Evolutionary conservation across 2,113 vertebrate species (phyloP).

Genomic region (Notarius lentiginosus): DNA sequence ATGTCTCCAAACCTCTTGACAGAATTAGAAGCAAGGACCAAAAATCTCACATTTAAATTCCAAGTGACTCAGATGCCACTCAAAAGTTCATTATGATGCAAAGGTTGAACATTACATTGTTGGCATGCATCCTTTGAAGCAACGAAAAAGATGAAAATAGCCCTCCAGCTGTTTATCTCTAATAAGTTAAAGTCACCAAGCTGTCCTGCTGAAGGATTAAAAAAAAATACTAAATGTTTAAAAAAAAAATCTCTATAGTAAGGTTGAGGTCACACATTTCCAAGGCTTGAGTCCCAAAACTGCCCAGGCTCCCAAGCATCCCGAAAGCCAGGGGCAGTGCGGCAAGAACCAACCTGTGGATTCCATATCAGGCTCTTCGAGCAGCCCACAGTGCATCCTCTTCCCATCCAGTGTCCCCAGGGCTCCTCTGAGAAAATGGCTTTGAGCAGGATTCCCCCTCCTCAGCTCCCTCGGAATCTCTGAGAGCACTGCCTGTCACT

Average conservation of each 20-base stretch:
- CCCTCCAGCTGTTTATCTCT: conserved; percentile 29
- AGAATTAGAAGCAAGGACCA: neutral
- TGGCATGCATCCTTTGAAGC: conserved; percentile 24
- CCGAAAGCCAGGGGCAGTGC: conserved; percentile 39
- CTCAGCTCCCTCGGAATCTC: conserved; percentile 65
- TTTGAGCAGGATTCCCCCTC: conserved; percentile 68
- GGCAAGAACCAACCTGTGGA: conserved; percentile 93
- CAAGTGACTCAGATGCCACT: conserved; percentile 10
- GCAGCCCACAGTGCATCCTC: conserved; percentile 98
- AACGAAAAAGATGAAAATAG: conserved; percentile 24
- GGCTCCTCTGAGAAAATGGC: conserved; percentile 81
- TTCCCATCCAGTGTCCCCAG: conserved; percentile 91
- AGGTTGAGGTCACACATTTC: conserved; percentile 40
- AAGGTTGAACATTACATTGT: conserved; percentile 18
- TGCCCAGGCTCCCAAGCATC: conserved; percentile 51
- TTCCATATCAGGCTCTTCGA: conserved; percentile 99
- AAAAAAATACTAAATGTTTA: neutral
- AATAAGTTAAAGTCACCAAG: conserved; percentile 1
- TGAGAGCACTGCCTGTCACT: conserved; percentile 70
- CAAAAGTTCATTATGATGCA: conserved; percentile 7
- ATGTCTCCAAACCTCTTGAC: neutral
- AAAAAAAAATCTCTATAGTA: conserved; percentile 34
- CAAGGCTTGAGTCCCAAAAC: conserved; percentile 45
- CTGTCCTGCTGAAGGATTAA: conserved; percentile 10
- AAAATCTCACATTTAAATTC: neutral